Percentiles rank a stretch among this genome's conserved stretches.
Evolutionary conservation across 2,888 invertebrate species (phyloP).

Genomic region (Bombylius major): DNA sequence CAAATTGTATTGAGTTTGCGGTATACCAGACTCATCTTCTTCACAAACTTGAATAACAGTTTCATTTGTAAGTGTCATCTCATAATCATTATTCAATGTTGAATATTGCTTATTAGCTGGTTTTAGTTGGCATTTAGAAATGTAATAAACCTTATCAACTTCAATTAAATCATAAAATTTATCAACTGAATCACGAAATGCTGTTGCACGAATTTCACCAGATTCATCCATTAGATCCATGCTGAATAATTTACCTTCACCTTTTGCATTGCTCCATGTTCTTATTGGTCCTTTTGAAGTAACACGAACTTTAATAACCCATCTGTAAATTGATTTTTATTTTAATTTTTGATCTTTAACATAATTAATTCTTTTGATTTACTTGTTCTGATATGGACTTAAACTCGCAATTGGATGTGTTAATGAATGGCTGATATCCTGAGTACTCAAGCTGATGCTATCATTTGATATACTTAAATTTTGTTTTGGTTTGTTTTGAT

Average conservation of each 20-base stretch:
- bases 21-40: conserved; percentile 50
- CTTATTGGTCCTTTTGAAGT: conserved; percentile 67
- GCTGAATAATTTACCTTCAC: conserved; percentile 88
- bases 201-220: conserved; percentile 87
- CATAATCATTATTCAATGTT: conserved; percentile 83
- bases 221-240: conserved; percentile 88
- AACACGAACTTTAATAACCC: conserved; percentile 86
- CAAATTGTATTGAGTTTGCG: conserved; percentile 66
- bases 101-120: conserved; percentile 85
- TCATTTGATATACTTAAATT: too few relatives aligned
- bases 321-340: conserved; percentile 40
- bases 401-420: conserved; percentile 62
- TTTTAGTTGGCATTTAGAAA: conserved; percentile 75
- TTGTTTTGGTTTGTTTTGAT: too few relatives aligned
- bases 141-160: conserved; percentile 77
- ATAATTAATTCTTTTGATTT: conserved; percentile 3
- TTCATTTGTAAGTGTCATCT: conserved; percentile 76
- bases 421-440: conserved; percentile 34
- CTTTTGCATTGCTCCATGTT: conserved; percentile 82
- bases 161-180: conserved; percentile 81
- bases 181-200: conserved; percentile 76
- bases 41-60: conserved; percentile 48
- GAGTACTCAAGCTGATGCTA: conserved; percentile 11
- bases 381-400: conserved; percentile 90
- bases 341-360: background rate